Conservation (phyloP, 2,113 vertebrate genomes). For the Alaudala cheleensis region DNA sequence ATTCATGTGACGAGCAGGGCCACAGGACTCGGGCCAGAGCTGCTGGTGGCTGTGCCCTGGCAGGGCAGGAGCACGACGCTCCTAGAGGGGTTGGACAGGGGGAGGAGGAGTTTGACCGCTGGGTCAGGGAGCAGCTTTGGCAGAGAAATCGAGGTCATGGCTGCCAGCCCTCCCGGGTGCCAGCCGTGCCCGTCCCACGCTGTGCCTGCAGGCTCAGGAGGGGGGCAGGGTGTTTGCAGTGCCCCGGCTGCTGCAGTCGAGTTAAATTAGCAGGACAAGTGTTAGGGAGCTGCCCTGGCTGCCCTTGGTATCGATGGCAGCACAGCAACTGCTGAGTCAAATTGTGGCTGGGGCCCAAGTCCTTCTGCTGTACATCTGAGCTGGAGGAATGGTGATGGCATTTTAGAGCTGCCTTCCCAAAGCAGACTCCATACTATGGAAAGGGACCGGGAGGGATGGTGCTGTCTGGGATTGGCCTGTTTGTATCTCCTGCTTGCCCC, state of each 20-base stretch:
- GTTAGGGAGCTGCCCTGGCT: not conserved
- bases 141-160: not conserved
- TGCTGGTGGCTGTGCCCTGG: not conserved
- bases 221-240: not conserved
- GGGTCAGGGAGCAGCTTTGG: not conserved
- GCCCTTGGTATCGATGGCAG: accelerated
- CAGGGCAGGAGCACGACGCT: not conserved
- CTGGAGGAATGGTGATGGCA: not conserved
- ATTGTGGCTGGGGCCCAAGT: accelerated
- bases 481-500: accelerated
- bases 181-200: not conserved
- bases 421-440: accelerated
- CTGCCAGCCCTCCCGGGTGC: accelerated
- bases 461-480: accelerated
- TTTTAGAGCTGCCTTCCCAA: not conserved
- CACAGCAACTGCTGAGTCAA: not conserved
- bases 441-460: accelerated
- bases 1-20: no score
- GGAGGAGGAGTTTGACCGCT: accelerated
- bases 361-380: not conserved
- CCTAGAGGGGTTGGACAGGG: not conserved
- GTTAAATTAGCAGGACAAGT: accelerated
- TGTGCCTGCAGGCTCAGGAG: not conserved
- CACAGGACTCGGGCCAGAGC: accelerated
- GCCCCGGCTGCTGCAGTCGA: accelerated